Base-by-base conservation (phyloP, 2,113 vertebrate genomes). In the Eulemur macaco region DNA sequence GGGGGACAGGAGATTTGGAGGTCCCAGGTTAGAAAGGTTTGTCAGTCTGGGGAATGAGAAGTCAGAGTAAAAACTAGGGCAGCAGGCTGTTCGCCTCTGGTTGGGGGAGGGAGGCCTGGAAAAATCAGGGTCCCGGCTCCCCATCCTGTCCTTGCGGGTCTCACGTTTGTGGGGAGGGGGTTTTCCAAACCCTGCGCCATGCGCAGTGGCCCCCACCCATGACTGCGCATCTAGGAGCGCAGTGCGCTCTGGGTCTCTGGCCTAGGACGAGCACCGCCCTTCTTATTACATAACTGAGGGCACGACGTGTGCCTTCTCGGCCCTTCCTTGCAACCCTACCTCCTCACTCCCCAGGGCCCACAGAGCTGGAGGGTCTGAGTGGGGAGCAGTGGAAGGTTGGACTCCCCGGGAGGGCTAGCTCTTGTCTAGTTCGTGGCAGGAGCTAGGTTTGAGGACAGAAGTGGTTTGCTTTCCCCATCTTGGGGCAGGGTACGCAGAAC, bases 121-220 rank as follows among this genome's bases (percentile, higher is more conserved):
- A 89, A 92, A 81, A 63, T 45, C 21, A 54, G 84, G 91, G 90
- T 77, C 77, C 73, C 3, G 0, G 50, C 54, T 78, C 37, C 60
- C 73, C 39, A 21, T 58, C 37, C 31, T 29, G 50, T 25, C 54
- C 50, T 37, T 12, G 96, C 94, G 66, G 96, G 95, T 80, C 86
- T 98, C 89, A 54, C 0, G 63, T 97, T 94, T 89, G 96, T 92
- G 96, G 84, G 98, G 97, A 97, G 92, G 96, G 97, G 98, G 97
- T 52, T 80, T 63, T 83, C 91, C 15, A 82, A 97, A 92, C 86
- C 96, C 92, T 86, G 93, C 95, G 3, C 58, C 34, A 9, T 92
- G 80, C 60, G 42, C 85, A 31, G 39, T 39, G 84, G 85, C 95
- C 92, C 93, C 84, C 63, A 10, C 92, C 96, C 73, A 8, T 97